Evolutionary conservation across 1,140 invertebrate genomes (phyloP).

Genomic region (Triops longicaudatus): DNA sequence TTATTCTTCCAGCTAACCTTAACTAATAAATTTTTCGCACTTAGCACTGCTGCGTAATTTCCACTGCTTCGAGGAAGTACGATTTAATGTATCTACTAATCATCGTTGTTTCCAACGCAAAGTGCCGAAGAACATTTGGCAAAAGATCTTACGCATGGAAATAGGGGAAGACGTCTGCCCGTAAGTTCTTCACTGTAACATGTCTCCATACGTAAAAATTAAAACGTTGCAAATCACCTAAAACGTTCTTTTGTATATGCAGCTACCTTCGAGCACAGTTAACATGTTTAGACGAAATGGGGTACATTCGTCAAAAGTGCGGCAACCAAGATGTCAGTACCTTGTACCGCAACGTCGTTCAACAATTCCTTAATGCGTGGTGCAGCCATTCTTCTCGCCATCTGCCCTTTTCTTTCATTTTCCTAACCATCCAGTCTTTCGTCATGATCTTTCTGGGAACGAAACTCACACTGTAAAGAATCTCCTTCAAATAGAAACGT

Average conservation of each 20-base stretch:
- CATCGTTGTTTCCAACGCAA: background rate
- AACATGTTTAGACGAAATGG: background rate
- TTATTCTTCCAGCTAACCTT: background rate
- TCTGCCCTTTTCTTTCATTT: background rate
- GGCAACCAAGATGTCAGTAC: background rate
- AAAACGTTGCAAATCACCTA: background rate
- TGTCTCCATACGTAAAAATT: no score
- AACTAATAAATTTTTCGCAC: background rate
- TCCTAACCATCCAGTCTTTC: background rate
- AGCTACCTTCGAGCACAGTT: background rate
- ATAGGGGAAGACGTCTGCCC: slow-evolving; percentile 25
- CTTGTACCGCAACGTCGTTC: background rate
- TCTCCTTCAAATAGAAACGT: no score
- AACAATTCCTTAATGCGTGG: slow-evolving; percentile 11
- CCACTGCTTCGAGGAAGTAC: slow-evolving; percentile 25
- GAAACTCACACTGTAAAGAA: background rate
- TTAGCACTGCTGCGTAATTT: slow-evolving; percentile 26
- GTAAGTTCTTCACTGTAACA: slow-evolving; percentile 19
- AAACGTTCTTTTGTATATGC: background rate
- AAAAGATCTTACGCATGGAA: slow-evolving; percentile 27
- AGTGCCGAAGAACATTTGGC: slow-evolving; percentile 24
- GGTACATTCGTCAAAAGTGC: background rate
- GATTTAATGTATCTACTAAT: background rate
- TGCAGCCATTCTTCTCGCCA: background rate
- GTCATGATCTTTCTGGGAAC: background rate